phyloP scores from a whole-genome alignment of 2,888 invertebrate species.

The Drosophila neotestacea region DNA sequence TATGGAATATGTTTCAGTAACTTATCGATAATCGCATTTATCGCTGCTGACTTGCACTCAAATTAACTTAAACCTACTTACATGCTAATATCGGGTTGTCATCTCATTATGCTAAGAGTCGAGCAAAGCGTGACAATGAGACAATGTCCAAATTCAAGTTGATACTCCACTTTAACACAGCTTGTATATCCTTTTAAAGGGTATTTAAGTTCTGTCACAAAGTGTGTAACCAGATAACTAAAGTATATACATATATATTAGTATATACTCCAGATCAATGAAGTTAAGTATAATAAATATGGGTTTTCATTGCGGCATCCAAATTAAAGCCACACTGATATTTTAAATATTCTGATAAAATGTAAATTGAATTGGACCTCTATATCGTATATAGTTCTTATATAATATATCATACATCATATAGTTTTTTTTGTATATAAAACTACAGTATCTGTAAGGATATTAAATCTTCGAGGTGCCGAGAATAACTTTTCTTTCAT shows the following conservation, averaged over 20 bases:
- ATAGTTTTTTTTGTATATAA: too few relatives aligned
- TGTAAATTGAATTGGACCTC: too few relatives aligned
- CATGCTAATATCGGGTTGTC: conserved; percentile 38
- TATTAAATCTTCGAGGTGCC: not conserved
- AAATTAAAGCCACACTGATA: too few relatives aligned
- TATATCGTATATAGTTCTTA: not conserved
- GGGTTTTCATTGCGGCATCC: too few relatives aligned
- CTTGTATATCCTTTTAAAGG: not conserved
- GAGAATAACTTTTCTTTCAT: not conserved
- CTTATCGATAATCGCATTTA: conserved; percentile 20
- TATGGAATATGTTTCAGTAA: not conserved
- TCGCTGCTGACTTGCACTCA: conserved; percentile 27
- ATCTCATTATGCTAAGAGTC: conserved; percentile 76
- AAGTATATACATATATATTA: too few relatives aligned
- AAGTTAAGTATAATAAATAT: too few relatives aligned
- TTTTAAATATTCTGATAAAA: too few relatives aligned
- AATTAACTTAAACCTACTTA: conserved; percentile 40
- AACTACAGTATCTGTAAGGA: not conserved
- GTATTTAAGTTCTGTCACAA: not conserved
- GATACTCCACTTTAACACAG: conserved; percentile 22
- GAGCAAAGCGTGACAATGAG: conserved; percentile 72
- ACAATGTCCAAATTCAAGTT: conserved; percentile 50
- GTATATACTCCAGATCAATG: too few relatives aligned
- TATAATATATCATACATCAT: too few relatives aligned
- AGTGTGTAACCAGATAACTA: conserved; percentile 32